phyloP scores from a whole-genome alignment of 1,140 invertebrate genomes.

The Drosophila kepulauana region DNA sequence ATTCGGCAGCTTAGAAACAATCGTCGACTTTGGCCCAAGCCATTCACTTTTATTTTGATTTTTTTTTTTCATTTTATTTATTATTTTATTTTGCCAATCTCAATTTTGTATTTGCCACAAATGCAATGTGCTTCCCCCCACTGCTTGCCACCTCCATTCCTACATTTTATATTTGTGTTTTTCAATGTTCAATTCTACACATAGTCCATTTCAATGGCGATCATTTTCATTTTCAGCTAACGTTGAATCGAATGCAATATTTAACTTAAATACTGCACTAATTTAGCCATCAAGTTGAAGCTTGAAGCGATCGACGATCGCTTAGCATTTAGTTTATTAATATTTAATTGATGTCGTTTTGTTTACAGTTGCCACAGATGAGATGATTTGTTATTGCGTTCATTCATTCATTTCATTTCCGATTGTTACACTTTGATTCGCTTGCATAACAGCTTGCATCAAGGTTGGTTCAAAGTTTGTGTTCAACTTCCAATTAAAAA shows the following conservation, averaged over 20 bases:
- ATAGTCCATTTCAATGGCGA: conserved; percentile 6
- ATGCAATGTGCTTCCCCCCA: neutral
- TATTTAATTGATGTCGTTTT: conserved; percentile 4
- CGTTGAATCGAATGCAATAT: conserved; percentile 1
- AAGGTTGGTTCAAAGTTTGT: neutral
- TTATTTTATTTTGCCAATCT: conserved; percentile 34
- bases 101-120: neutral
- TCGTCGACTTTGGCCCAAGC: conserved; percentile 35
- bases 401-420: neutral
- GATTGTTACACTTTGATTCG: neutral
- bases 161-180: neutral
- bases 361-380: neutral
- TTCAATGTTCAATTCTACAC: conserved; percentile 21
- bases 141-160: too few species aligned
- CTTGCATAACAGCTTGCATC: neutral
- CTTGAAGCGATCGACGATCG: neutral
- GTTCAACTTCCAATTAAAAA: neutral
- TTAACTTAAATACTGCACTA: conserved; percentile 1
- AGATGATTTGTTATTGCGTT: neutral
- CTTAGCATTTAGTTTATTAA: conserved; percentile 17
- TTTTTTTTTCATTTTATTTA: too few species aligned
- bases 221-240: neutral
- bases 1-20: conserved; percentile 55
- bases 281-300: conserved; percentile 16
- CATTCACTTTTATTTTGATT: conserved; percentile 60